phyloP scores from a whole-genome alignment of 2,113 vertebrate genomes.

The Campylomormyrus numenius region DNA sequence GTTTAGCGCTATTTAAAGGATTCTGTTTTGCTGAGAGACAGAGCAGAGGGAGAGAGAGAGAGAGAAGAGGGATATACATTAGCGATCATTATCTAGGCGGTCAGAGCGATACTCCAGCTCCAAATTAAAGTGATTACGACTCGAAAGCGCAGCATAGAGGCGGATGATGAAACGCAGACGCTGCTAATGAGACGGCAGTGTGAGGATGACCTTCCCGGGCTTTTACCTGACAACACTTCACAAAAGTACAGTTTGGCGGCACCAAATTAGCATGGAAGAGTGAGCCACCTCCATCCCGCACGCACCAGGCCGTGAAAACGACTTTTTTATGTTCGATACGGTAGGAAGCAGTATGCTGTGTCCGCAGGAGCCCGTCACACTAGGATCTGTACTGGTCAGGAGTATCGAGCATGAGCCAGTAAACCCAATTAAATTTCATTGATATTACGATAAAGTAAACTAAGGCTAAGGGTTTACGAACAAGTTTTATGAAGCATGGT shows the following conservation, averaged over 20 bases:
- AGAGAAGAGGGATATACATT: conserved; percentile 45
- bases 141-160: conserved; percentile 17
- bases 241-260: conserved; percentile 1
- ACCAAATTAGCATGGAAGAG: conserved; percentile 6
- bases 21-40: conserved; percentile 30
- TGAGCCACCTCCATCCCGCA: not conserved
- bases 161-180: conserved; percentile 10
- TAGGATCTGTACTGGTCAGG: not conserved
- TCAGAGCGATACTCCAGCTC: conserved; percentile 50
- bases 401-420: conserved; percentile 27
- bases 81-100: conserved; percentile 48
- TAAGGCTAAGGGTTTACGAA: conserved; percentile 1
- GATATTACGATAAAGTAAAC: conserved; percentile 8
- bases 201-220: not conserved
- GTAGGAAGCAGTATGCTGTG: not conserved
- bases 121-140: conserved; percentile 50
- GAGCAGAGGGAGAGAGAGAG: conserved; percentile 35
- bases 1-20: conserved; percentile 1
- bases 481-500: conserved; percentile 25
- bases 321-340: not conserved
- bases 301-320: not conserved
- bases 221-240: conserved; percentile 14
- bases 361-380: not conserved
- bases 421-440: conserved; percentile 22
- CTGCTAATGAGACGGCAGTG: conserved; percentile 21